Percentiles rank a stretch among this genome's conserved stretches.
Conservation (phyloP, 2,113 vertebrate genomes). For the mouse (Mus musculus) region DNA sequence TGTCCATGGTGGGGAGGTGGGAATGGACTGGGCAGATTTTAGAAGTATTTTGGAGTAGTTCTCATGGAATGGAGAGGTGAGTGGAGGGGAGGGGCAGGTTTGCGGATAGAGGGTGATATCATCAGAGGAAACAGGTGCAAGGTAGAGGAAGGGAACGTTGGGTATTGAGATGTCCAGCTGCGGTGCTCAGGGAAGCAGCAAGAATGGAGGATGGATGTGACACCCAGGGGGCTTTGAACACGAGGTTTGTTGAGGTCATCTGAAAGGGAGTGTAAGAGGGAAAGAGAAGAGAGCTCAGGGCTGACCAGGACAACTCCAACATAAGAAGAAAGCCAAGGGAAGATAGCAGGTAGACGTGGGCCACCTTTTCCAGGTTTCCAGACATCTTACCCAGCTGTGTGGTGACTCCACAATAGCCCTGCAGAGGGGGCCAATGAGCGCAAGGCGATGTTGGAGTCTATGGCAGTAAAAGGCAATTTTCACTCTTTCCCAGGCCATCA, state of each 20-base stretch:
- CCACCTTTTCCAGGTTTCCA: background rate
- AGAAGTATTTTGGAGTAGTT: background rate
- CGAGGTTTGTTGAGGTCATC: background rate
- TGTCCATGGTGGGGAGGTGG: background rate
- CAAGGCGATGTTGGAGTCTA: background rate
- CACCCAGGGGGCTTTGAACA: background rate
- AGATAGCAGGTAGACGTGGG: background rate
- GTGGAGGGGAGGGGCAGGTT: background rate
- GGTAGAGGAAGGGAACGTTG: background rate
- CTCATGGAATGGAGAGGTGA: background rate
- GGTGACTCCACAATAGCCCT: background rate
- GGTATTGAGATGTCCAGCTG: background rate
- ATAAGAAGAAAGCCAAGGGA: background rate
- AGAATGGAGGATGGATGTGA: background rate
- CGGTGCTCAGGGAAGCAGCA: background rate
- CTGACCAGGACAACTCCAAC: background rate
- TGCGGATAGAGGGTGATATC: background rate
- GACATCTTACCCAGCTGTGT: background rate
- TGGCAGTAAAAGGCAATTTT: background rate
- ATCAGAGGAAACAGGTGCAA: background rate
- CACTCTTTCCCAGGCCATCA: background rate
- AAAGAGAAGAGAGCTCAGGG: background rate
- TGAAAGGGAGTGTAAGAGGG: background rate
- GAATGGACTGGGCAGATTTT: background rate
- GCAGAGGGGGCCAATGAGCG: constrained; percentile 18